Conservation (phyloP, 2,888 invertebrate genomes). For the Eledona agricola region DNA sequence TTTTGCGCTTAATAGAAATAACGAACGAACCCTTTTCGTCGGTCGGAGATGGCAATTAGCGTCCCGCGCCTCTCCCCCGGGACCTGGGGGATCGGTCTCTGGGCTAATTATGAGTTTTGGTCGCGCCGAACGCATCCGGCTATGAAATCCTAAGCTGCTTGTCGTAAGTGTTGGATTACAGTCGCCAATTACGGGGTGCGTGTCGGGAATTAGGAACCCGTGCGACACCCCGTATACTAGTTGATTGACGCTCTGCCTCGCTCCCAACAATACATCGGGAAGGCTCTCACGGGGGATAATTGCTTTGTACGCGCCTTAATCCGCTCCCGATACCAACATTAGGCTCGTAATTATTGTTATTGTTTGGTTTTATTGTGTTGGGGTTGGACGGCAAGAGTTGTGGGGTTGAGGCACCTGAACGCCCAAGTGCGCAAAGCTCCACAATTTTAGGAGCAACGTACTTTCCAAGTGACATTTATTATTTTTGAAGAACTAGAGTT, state of each 20-base stretch:
- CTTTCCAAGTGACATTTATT: too few relatives aligned
- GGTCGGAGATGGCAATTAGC: slow-evolving; percentile 56
- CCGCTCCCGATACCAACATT: slow-evolving; percentile 45
- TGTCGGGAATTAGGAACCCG: slow-evolving; percentile 57
- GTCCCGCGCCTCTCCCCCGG: slow-evolving; percentile 46
- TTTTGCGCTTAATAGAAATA: slow-evolving; percentile 25
- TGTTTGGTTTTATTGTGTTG: slow-evolving; percentile 39
- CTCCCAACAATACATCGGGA: slow-evolving; percentile 26
- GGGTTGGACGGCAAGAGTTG: slow-evolving; percentile 23
- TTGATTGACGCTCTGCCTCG: slow-evolving; percentile 47
- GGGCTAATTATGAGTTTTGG: slow-evolving; percentile 55
- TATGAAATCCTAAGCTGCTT: slow-evolving; percentile 61
- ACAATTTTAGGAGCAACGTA: too few relatives aligned
- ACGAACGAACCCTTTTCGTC: slow-evolving; percentile 46
- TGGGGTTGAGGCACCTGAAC: slow-evolving; percentile 9
- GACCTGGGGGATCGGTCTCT: slow-evolving; percentile 46
- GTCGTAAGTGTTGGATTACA: slow-evolving; percentile 60
- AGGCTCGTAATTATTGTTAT: slow-evolving; percentile 46
- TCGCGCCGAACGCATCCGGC: slow-evolving; percentile 46
- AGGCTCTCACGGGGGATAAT: slow-evolving; percentile 42
- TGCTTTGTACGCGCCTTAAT: slow-evolving; percentile 46
- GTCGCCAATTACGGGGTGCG: slow-evolving; percentile 60
- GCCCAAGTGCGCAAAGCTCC: too few relatives aligned
- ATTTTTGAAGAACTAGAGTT: too few relatives aligned
- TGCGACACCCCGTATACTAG: slow-evolving; percentile 44